Evolutionary conservation across 2,113 vertebrate genomes (phyloP).

Genomic region (Calyptomena viridis): DNA sequence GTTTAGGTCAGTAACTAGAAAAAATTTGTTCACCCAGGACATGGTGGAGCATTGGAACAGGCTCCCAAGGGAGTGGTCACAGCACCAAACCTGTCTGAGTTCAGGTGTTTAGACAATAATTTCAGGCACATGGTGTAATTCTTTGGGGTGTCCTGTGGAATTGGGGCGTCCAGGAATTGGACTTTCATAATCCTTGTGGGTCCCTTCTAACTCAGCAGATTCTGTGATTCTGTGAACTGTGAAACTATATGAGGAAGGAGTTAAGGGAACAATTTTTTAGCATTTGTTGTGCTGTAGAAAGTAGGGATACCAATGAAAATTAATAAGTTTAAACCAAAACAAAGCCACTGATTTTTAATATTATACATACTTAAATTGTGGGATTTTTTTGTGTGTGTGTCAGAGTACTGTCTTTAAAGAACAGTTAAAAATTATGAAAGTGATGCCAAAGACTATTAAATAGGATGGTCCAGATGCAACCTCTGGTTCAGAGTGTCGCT

Average conservation of each 20-base stretch:
- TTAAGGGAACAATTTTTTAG: not conserved
- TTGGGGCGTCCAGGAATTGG: not conserved
- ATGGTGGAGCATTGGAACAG: not conserved
- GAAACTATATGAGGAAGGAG: not conserved
- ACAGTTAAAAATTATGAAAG: not conserved
- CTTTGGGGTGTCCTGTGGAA: not conserved
- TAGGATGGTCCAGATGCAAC: not conserved
- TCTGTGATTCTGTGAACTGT: not conserved
- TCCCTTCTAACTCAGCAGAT: not conserved
- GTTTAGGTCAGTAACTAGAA: not conserved
- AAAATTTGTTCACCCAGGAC: fast-evolving
- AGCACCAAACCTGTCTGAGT: not conserved
- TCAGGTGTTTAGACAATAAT: fast-evolving
- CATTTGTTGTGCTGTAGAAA: not conserved
- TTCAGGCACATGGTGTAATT: not conserved
- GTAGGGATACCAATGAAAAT: not conserved
- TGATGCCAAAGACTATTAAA: not conserved
- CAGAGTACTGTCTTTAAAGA: not conserved
- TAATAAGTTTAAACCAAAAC: not conserved
- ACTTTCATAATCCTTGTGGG: not conserved
- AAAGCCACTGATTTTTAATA: not conserved
- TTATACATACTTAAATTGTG: not conserved
- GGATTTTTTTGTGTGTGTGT: not conserved
- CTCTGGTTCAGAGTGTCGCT: not conserved
- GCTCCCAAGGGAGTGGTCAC: not conserved